Evolutionary conservation across 2,888 invertebrate genomes (phyloP), one percentile per base, ranked within the genome.

Genomic region (Tetropium fuscum): DNA sequence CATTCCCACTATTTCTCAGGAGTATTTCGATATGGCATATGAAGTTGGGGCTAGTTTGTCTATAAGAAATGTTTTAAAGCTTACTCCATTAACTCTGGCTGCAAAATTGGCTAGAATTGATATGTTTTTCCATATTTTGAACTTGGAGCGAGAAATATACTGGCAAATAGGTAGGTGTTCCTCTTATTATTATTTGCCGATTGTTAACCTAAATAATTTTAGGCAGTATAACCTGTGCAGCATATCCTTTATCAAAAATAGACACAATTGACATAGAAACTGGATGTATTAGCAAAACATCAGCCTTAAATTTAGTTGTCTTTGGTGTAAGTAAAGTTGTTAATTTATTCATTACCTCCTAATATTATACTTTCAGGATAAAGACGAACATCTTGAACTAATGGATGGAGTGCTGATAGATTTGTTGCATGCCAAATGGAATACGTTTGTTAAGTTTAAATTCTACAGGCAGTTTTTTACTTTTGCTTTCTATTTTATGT

Each of bases 81-180:
- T 99, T 54, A 98, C 98, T 0, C 95, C 98, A 0, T 80, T 99
- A 47, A 98, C 97, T 0, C 80, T 99, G 69, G 91, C 98, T 0
- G 98, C 98, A 0, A 96, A 95, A 81, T 82, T 98, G 69, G 98
- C 95, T 0, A 87, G 94, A 41, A 93, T 94, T 13, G 97, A 97
- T 80, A 92, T 99, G 87, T 99, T 98, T 82, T 96, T 97, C 77
- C 97, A 98, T 76, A 97, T 99, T 68, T 84, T 98, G 76, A 97
- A 97, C 81, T 91, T 98, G 62, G 97, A 97, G 78, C 83, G 98
- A 20, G 97, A 98, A 83, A 95, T 97, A 69, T 97, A 97, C 80
- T 98, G 98, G 98, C 96, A 97, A 80, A 92, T 96, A 68, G 96
- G 95, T 77, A 83, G 15, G 34, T 34, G 8, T 8, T 2, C 80